Conservation (phyloP, 2,888 invertebrate genomes). For the Anthoptus insignis region DNA sequence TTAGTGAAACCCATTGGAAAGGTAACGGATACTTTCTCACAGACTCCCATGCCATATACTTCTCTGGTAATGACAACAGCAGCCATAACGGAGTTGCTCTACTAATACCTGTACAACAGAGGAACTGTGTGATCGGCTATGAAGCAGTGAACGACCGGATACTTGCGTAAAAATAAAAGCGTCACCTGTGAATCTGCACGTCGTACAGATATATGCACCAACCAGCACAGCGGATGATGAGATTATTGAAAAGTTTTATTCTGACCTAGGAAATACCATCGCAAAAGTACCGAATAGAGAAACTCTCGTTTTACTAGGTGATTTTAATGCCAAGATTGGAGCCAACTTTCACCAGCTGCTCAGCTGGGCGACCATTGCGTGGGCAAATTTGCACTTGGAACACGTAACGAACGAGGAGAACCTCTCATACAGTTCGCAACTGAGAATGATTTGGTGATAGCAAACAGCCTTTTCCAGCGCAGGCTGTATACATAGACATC, state of each 20-base stretch:
- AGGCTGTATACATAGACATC: conserved; percentile 35
- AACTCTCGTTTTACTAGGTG: conserved; percentile 27
- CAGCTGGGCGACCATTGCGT: conserved; percentile 14
- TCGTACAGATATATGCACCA: conserved; percentile 44
- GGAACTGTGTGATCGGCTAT: not conserved
- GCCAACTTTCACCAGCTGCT: conserved; percentile 5
- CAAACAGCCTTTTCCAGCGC: conserved; percentile 40
- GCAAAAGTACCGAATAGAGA: conserved; percentile 37
- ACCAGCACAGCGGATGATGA: conserved; percentile 33
- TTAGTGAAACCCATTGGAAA: conserved; percentile 46
- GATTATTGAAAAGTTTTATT: conserved; percentile 32
- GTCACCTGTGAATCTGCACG: conserved; percentile 25
- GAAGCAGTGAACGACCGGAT: no score
- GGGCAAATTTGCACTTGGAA: conserved; percentile 30
- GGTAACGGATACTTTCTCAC: conserved; percentile 42
- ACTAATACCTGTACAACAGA: not conserved
- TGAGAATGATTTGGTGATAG: conserved; percentile 28
- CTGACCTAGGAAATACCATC: conserved; percentile 8
- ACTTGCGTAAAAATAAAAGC: not conserved
- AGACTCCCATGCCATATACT: conserved; percentile 31
- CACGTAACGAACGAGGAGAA: conserved; percentile 40
- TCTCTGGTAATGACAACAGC: conserved; percentile 31
- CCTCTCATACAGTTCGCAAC: conserved; percentile 32
- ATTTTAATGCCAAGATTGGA: conserved; percentile 38
- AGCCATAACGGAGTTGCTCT: conserved; percentile 40